Evolutionary conservation across 2,113 vertebrate species (phyloP).

Genomic region (Aldabrachelys gigantea): DNA sequence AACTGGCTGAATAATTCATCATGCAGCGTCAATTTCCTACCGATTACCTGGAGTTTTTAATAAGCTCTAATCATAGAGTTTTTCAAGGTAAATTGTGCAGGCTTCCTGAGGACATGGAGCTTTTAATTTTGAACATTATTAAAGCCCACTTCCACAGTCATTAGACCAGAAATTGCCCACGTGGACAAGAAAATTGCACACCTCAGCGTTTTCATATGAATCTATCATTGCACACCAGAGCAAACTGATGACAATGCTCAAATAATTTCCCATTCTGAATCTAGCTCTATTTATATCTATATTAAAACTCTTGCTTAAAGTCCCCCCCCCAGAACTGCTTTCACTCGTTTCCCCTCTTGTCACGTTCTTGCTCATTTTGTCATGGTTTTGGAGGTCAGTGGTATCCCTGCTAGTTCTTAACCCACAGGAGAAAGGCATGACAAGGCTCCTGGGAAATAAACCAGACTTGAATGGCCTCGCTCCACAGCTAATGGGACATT

Average conservation of each 20-base stretch:
- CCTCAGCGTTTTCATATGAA: neutral
- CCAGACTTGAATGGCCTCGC: neutral
- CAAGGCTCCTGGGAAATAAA: neutral
- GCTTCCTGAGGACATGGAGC: neutral
- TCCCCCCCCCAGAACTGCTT: neutral
- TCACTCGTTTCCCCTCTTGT: neutral
- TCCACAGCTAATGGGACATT: neutral
- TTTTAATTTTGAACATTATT: neutral
- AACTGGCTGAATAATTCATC: conserved; percentile 25
- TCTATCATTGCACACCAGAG: neutral
- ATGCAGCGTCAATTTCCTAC: neutral
- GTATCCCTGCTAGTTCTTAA: neutral
- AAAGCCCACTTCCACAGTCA: neutral
- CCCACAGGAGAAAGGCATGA: neutral
- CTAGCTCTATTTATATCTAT: neutral
- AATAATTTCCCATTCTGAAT: neutral
- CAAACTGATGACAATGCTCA: neutral
- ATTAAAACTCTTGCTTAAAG: neutral
- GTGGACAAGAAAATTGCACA: neutral
- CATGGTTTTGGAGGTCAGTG: neutral
- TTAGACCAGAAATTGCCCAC: neutral
- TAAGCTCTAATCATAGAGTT: neutral
- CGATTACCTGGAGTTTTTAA: conserved; percentile 17
- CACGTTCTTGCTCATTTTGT: neutral
- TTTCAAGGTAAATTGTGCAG: neutral